Conservation (phyloP, 2,113 vertebrate species). For the Myotis yumanensis region DNA sequence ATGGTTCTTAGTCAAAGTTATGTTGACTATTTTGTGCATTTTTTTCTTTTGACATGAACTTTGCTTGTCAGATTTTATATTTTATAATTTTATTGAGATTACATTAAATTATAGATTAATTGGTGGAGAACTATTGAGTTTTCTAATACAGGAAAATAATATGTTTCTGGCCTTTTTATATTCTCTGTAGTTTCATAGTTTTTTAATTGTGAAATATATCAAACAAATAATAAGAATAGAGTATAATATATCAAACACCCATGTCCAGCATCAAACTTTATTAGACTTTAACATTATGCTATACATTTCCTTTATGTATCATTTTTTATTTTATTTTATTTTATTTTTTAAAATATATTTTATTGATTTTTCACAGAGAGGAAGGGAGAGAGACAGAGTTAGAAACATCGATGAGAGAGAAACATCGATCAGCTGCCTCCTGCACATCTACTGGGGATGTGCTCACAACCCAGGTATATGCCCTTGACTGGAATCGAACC, state of each 20-base stretch:
- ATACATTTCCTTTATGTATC: background rate
- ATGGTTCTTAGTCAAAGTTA: background rate
- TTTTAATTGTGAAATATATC: background rate
- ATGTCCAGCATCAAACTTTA: background rate
- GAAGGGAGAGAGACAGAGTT: no score
- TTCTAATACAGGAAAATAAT: background rate
- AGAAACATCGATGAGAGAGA: no score
- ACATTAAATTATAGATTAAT: constrained; percentile 5
- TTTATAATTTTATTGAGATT: background rate
- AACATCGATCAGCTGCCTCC: no score
- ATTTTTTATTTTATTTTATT: no score
- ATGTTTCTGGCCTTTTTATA: constrained; percentile 8
- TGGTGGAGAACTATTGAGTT: background rate
- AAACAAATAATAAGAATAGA: background rate
- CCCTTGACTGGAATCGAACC: no score
- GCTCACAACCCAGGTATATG: no score
- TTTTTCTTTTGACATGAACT: background rate
- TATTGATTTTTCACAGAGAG: no score
- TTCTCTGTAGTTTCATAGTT: background rate
- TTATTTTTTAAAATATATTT: no score
- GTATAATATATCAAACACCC: background rate
- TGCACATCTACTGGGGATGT: no score
- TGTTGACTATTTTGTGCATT: background rate
- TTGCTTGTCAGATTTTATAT: background rate
- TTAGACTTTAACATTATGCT: background rate